Evolutionary conservation across 2,888 invertebrate species (phyloP), one percentile per base, ranked within the genome.

Genomic region (Eucriotettix oculatus): DNA sequence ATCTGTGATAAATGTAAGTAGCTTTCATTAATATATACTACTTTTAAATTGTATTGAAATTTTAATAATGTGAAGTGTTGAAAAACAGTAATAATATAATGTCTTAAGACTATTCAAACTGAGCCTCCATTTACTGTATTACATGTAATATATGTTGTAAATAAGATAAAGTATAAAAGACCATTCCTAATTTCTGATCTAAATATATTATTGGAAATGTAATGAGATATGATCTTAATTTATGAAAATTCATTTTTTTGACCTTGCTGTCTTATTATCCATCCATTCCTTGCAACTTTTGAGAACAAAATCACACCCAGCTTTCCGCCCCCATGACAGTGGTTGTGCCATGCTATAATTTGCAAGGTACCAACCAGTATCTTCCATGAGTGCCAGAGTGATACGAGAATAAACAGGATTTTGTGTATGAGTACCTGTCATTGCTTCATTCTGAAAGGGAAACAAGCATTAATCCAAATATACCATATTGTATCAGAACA

Each of bases 401-500:
- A 99, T 85, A 17, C 95, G 79, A 1, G 96, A 96, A 74, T 97
- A 97, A 0, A 95, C 92, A 0, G 97, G 95, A 75, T 96, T 95
- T 73, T 97, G 97, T 0, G 98, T 98, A 74, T 98, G 98, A 0
- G 96, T 97, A 1, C 97, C 98, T 0, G 98, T 98, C 98, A 99
- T 99, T 0, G 97, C 97, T 76, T 99, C 98, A 74, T 97, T 97
- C 91, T 95, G 71, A 48, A 70, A 58, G 9, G 7, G 29, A 29
- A 29, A 5, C 29, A 2, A 29, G 7, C 2, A 5, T 29, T 29
- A 5, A 7, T 29, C 2, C 3, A 5, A 5, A 29, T 29, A 7
- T 29, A 29, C 29, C 2, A 2, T 29, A 29, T 29, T 29, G 29
- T 7, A 29, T 29, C 29, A 29, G 29, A 29, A 29, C 29, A 29